phyloP scores from a whole-genome alignment of 1,140 invertebrate species.

The Atta texana region DNA sequence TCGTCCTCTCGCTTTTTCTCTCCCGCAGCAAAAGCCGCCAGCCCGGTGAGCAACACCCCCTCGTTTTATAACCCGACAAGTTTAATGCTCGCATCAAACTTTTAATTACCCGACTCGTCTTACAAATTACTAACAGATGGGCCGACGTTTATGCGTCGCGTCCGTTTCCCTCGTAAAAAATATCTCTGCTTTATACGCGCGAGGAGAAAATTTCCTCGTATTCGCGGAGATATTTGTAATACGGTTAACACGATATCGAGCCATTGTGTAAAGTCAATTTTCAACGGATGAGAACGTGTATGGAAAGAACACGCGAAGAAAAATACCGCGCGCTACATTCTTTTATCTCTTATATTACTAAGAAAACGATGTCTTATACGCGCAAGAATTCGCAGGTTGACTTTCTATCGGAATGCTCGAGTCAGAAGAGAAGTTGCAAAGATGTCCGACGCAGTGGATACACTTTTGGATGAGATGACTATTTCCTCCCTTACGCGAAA shows the following conservation, averaged over 20 bases:
- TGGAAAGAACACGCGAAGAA: background rate
- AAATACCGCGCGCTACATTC: background rate
- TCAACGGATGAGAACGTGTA: background rate
- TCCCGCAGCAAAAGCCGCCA: constrained; percentile 4
- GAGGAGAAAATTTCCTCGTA: constrained; percentile 14
- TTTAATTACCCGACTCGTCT: constrained; percentile 84
- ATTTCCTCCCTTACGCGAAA: constrained; percentile 61
- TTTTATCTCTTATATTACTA: constrained; percentile 1
- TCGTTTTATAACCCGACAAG: constrained; percentile 84
- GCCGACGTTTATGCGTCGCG: constrained; percentile 77
- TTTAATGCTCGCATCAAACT: constrained; percentile 85
- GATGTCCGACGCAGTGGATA: constrained; percentile 58
- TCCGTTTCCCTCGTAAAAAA: constrained; percentile 77
- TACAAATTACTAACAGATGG: constrained; percentile 85
- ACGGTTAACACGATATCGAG: background rate
- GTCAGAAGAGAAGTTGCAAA: constrained; percentile 71
- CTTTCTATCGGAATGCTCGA: background rate
- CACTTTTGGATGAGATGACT: constrained; percentile 48
- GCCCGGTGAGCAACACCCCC: constrained; percentile 68
- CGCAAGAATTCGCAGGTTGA: background rate
- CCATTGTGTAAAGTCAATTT: background rate
- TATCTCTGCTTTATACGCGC: constrained; percentile 43
- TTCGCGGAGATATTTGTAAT: background rate
- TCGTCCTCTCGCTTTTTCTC: constrained; percentile 47
- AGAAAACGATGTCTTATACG: constrained; percentile 12